Evolutionary conservation across 2,888 invertebrate genomes (phyloP), one percentile per base, ranked within the genome.

Genomic region (Plusia festucae): DNA sequence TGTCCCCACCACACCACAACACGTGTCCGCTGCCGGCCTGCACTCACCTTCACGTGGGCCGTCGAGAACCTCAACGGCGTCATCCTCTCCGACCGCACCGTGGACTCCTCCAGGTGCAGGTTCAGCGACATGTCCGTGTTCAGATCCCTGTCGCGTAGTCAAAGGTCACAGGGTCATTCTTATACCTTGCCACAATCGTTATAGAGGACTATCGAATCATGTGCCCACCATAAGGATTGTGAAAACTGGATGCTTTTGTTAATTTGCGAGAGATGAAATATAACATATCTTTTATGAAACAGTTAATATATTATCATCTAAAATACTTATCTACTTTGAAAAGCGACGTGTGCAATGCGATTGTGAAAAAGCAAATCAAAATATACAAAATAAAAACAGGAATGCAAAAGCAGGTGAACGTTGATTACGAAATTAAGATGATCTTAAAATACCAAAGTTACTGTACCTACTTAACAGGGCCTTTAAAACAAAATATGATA

Each of bases 61-160:
- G 97, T 97, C 56, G 97, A 96, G 93, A 97, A 98, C 89, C 98
- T 98, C 73, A 96, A 97, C 20, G 98, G 98, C 6, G 98, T 98
- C 91, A 97, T 95, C 64, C 98, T 95, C 83, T 97, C 97, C 15
- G 96, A 96, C 81, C 95, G 95, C 82, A 93, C 92, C 55, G 95
- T 95, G 24, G 96, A 95, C 82, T 96, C 96, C 79, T 96, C 96
- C 78, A 96, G 88, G 56, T 93, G 92, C 75, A 95, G 87, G 83
- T 94, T 95, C 61, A 96, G 85, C 32, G 96, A 96, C 79, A 95
- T 93, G 83, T 96, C 96, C 71, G 96, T 96, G 76, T 88, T 92
- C 82, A 94, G 83, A 53, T 95, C 95, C 86, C 95, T 95, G 85
- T 15, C 6, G 6, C 8, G 22, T 20, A 13, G 9, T 16, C 32